Percentiles rank a stretch among this genome's conserved stretches.
phyloP scores from a whole-genome alignment of 2,113 vertebrate species.

The Butastur rufipennis region DNA sequence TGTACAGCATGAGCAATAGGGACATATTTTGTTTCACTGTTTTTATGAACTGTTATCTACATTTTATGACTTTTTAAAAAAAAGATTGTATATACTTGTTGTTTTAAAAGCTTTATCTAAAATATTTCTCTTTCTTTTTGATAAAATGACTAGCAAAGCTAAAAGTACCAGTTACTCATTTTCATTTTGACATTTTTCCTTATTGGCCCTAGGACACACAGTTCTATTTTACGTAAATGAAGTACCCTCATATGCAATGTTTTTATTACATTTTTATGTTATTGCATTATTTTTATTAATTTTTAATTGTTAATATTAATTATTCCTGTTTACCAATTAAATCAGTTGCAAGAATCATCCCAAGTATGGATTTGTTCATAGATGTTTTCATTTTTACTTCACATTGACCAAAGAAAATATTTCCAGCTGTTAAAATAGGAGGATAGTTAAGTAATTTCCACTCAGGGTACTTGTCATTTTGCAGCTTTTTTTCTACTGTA shows the following conservation, averaged over 20 bases:
- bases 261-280: background rate
- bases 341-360: background rate
- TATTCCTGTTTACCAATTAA: background rate
- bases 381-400: background rate
- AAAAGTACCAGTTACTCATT: background rate
- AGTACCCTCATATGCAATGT: background rate
- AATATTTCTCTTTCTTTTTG: background rate
- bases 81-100: background rate
- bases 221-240: background rate
- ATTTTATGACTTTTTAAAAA: background rate
- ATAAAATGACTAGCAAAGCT: background rate
- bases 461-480: background rate
- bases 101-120: background rate
- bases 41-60: background rate
- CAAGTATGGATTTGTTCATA: background rate
- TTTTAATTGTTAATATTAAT: background rate
- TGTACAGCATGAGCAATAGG: background rate
- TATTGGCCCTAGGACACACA: background rate
- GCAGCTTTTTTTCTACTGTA: conserved; percentile 15
- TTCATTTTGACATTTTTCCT: background rate
- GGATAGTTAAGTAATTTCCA: background rate
- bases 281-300: background rate
- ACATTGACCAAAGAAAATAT: background rate
- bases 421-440: background rate
- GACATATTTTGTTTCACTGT: background rate